Base-by-base conservation (phyloP, 2,888 invertebrate genomes). In the Scaeva pyrastri region DNA sequence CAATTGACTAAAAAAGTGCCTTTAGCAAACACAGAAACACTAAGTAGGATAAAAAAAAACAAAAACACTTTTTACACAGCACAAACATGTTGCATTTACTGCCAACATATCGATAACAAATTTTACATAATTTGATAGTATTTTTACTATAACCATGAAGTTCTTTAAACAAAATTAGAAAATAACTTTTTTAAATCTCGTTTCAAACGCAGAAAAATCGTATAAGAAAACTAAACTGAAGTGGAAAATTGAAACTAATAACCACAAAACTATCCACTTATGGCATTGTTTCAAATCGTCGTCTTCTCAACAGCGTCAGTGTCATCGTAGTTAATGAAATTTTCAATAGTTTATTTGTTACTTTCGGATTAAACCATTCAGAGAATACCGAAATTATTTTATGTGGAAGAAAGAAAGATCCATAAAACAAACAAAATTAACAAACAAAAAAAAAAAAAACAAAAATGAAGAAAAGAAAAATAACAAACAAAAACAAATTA, bases 281-380 rank as follows among this genome's bases (percentile, higher is more conserved):
- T 56, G 36, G 8, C 60, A 68, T 77, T 68, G 66, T 68, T 64
- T 56, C 16, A 21, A 56, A 70, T 8, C 23, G 14, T 52, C 52
- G 52, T 52, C 31, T 39, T 64, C 72, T 75, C 66, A 70, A 75
- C 79, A 66, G 58, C 56, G 76, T 16, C 36, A 56, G 77, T 74
- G 77, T 85, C 75, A 36, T 81, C 77, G 86, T 82, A 77, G 86
- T 86, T 50, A 52, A 56, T 71, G 14, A 86, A 86, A 86, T 82
- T 86, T 72, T 68, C 45, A 80, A 77, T 85, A 58, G 68, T 84
- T 83, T 52, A 64, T 56, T 45, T 43, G 56, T 77, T 58, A 48
- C 36, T 77, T 82, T 82, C 77, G 86, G 82, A 71, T 56, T 43
- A 26, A 74, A 78, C 23, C 39, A 64, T 82, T 78, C 26, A 60